These are phyloP conservation scores for Pilophorus perplexus DNA, from an alignment of 2,888 invertebrate genomes.

Conservation along the genomic window DNA sequence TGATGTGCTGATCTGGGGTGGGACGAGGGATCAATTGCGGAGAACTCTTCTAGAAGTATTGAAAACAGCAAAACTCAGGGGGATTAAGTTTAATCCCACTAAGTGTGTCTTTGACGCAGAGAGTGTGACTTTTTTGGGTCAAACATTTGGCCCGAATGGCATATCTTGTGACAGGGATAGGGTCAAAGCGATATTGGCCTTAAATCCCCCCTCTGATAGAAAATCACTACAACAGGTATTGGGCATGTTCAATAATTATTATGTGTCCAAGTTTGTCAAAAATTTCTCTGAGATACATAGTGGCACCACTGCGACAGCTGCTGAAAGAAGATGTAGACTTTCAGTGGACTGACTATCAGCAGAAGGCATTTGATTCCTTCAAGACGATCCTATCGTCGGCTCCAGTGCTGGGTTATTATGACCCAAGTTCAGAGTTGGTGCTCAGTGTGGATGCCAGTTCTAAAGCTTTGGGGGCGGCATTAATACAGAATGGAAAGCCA, in stretches of 20 bases:
- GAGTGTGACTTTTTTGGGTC: slow-evolving; percentile 49
- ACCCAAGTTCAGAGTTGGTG: slow-evolving; percentile 48
- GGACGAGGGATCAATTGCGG: slow-evolving; percentile 18
- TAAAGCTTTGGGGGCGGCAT: slow-evolving; percentile 50
- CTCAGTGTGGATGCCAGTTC: slow-evolving; percentile 47
- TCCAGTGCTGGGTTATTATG: slow-evolving; percentile 47
- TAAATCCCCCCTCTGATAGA: slow-evolving; percentile 45
- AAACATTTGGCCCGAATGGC: slow-evolving; percentile 47
- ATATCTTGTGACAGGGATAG: slow-evolving; percentile 41
- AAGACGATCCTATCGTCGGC: slow-evolving; percentile 44
- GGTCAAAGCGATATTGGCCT: slow-evolving; percentile 44
- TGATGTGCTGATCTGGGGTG: slow-evolving; percentile 42
- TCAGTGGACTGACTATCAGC: slow-evolving; percentile 42
- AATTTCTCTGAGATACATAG: slow-evolving; percentile 44
- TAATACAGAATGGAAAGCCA: slow-evolving; percentile 51
- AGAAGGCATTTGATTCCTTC: slow-evolving; percentile 39
- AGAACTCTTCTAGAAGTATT: slow-evolving; percentile 35
- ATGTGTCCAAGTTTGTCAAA: slow-evolving; percentile 46
- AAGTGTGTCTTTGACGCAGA: slow-evolving; percentile 48
- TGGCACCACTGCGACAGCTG: slow-evolving; percentile 45
- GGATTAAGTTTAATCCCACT: slow-evolving; percentile 49
- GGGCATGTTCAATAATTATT: slow-evolving; percentile 48
- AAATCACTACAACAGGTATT: slow-evolving; percentile 46
- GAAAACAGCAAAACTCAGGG: slow-evolving; percentile 2
- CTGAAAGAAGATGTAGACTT: slow-evolving; percentile 45